Conservation (phyloP, 2,113 vertebrate genomes). For the Bos taurus region ARS-UCD2.0 NC_037331.1:49321501-49322000, state of each 20-base stretch:
- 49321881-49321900: not conserved
- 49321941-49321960: not conserved
- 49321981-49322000: not conserved
- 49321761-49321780: not conserved
- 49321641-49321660: not conserved
- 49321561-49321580: not conserved
- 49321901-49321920: not conserved
- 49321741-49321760: not conserved
- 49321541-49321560: not conserved
- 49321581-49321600: not conserved
- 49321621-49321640: not conserved
- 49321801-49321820: not conserved
- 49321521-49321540: not conserved
- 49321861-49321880: not conserved
- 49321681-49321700: not conserved
- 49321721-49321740: not conserved
- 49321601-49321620: not conserved
- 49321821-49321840: not conserved
- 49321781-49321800: not conserved
- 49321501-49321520: not conserved
- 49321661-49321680: not conserved
- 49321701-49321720: not conserved
- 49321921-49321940: not conserved
- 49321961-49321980: conserved; percentile 13
- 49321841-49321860: not conserved